Conservation (phyloP, 2,113 vertebrate genomes). For the Thermophis baileyi region DNA sequence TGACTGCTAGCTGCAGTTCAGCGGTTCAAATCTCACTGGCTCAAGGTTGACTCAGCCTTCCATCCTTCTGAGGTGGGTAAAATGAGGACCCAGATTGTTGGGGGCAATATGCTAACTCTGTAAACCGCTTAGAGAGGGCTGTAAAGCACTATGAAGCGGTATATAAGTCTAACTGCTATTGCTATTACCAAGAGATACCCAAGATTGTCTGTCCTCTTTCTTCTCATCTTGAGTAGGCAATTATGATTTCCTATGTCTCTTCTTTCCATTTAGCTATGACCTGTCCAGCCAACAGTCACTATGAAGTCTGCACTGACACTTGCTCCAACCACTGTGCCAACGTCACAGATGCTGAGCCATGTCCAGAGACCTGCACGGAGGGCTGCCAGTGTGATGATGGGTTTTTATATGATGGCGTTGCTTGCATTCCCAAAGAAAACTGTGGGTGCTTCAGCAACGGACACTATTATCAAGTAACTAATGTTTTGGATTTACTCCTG, state of each 20-base stretch:
- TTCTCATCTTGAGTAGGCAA: not conserved
- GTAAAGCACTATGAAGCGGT: too few relatives aligned
- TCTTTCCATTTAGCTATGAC: not conserved
- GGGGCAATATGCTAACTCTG: too few relatives aligned
- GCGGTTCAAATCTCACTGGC: too few relatives aligned
- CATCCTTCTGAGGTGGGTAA: too few relatives aligned
- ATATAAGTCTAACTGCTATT: too few relatives aligned
- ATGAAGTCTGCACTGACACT: slow-evolving; percentile 67
- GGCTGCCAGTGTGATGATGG: slow-evolving; percentile 75
- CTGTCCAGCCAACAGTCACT: slow-evolving; percentile 75
- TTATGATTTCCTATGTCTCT: not conserved
- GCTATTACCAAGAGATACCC: too few relatives aligned
- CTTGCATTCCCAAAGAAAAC: slow-evolving; percentile 62
- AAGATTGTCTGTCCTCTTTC: not conserved
- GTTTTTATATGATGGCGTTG: slow-evolving; percentile 68
- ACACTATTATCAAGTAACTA: slow-evolving; percentile 55
- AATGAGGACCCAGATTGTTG: too few relatives aligned
- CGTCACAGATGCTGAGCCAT: slow-evolving; percentile 45
- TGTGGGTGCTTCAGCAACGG: slow-evolving; percentile 77
- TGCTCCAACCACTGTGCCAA: slow-evolving; percentile 67
- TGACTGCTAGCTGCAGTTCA: too few relatives aligned
- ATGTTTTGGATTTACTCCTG: not conserved
- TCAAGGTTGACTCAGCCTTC: too few relatives aligned
- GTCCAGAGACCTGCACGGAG: slow-evolving; percentile 64
- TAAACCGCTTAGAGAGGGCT: too few relatives aligned